Conservation (phyloP, 2,113 vertebrate genomes). For the Seriola rivoliana region DNA sequence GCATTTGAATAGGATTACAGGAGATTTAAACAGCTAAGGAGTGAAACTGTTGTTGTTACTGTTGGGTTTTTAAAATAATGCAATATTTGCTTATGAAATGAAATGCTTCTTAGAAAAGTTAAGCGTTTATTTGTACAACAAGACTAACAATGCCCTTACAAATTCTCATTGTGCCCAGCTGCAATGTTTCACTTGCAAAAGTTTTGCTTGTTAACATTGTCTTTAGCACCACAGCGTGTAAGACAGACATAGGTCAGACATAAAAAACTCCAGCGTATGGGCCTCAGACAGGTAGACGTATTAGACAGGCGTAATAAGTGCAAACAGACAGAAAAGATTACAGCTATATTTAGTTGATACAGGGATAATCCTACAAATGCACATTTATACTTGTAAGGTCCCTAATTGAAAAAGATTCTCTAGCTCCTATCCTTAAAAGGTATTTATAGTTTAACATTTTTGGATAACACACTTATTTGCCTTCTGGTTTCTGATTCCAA, state of each 20-base stretch:
- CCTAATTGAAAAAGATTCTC: background rate
- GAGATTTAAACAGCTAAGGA: conserved; percentile 34
- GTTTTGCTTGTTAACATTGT: conserved; percentile 8
- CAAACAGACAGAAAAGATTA: conserved; percentile 39
- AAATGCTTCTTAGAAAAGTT: conserved; percentile 7
- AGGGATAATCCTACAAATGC: conserved; percentile 46
- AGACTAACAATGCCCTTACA: background rate
- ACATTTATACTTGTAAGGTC: conserved; percentile 7
- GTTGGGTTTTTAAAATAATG: background rate
- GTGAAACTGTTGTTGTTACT: conserved; percentile 1
- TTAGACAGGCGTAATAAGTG: background rate
- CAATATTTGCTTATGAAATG: conserved; percentile 1
- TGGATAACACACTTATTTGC: background rate
- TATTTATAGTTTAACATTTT: background rate
- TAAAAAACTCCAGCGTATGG: conserved; percentile 28
- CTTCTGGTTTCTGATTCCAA: background rate
- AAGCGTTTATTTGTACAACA: conserved; percentile 11
- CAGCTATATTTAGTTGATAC: conserved; percentile 42
- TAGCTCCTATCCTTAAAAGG: background rate
- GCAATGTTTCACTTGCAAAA: background rate
- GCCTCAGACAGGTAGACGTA: background rate
- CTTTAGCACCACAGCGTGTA: background rate
- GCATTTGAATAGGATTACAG: conserved; percentile 36
- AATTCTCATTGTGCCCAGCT: background rate
- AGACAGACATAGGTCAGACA: conserved; percentile 26